Conservation (phyloP, 2,113 vertebrate species). For the Caranx ignobilis region DNA sequence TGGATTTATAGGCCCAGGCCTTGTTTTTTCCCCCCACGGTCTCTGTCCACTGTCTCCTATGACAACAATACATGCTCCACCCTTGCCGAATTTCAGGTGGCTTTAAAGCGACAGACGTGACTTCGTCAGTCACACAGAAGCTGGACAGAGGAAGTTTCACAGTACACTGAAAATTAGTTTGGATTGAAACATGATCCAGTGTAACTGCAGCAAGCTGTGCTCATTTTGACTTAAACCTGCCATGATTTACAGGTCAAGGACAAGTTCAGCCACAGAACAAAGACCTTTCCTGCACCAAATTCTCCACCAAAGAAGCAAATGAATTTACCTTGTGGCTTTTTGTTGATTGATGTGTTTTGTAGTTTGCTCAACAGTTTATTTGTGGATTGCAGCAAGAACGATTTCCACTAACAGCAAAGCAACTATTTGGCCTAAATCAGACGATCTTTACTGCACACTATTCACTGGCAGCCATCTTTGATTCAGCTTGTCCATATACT, state of each 20-base stretch:
- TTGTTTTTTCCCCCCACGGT: slow-evolving; percentile 56
- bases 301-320: neutral
- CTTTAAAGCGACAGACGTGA: slow-evolving; percentile 28
- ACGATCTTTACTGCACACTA: slow-evolving; percentile 7
- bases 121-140: slow-evolving; percentile 9
- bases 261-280: neutral
- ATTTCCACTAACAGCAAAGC: slow-evolving; percentile 17
- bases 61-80: slow-evolving; percentile 52
- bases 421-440: neutral
- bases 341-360: neutral
- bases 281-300: slow-evolving; percentile 10
- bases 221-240: slow-evolving; percentile 19
- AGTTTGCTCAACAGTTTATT: neutral
- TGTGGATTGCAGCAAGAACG: slow-evolving; percentile 3
- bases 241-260: slow-evolving; percentile 3
- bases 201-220: neutral
- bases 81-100: slow-evolving; percentile 45
- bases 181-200: neutral
- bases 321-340: neutral
- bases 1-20: slow-evolving; percentile 73
- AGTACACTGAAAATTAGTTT: neutral
- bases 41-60: slow-evolving; percentile 58
- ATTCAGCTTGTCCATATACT: slow-evolving; percentile 29
- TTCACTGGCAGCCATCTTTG: slow-evolving; percentile 18
- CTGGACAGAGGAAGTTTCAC: neutral